A percentile compares a stretch with the other conserved stretches of the same genome.
Conservation (phyloP, 1,140 invertebrate genomes). For the Magallana gigas region DNA sequence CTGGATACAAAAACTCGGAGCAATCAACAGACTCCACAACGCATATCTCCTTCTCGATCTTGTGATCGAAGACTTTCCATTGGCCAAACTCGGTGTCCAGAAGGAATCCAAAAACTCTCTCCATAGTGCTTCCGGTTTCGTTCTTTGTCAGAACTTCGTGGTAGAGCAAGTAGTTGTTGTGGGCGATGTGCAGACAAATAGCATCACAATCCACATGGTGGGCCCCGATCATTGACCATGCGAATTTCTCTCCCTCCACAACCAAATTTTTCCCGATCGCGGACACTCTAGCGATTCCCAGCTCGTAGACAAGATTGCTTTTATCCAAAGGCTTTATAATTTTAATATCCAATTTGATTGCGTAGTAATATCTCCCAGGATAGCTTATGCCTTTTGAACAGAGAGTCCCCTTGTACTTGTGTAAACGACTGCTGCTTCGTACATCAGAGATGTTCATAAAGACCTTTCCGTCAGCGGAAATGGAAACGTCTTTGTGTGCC, state of each 20-base stretch:
- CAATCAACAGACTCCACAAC: conserved; percentile 46
- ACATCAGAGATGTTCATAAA: conserved; percentile 46
- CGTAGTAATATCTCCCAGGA: conserved; percentile 52
- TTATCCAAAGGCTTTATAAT: conserved; percentile 48
- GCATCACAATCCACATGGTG: conserved; percentile 56
- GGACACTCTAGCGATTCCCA: conserved; percentile 45
- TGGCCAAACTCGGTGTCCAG: conserved; percentile 41
- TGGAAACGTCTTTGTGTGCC: conserved; percentile 52
- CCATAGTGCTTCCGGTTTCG: conserved; percentile 40
- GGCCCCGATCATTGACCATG: conserved; percentile 56
- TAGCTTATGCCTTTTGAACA: conserved; percentile 1
- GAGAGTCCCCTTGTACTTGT: conserved; percentile 52
- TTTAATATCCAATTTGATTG: conserved; percentile 47
- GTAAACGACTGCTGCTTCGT: neutral
- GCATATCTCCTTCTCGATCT: conserved; percentile 39
- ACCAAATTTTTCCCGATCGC: conserved; percentile 45
- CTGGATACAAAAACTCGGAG: conserved; percentile 47
- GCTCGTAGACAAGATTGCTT: conserved; percentile 54
- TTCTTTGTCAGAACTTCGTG: conserved; percentile 53
- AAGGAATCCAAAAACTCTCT: conserved; percentile 49
- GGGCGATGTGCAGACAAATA: conserved; percentile 56
- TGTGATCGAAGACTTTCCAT: conserved; percentile 51
- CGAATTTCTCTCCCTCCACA: conserved; percentile 50
- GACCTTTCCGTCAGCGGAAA: conserved; percentile 52
- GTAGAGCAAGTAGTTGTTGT: conserved; percentile 45